phyloP scores from a whole-genome alignment of 2,113 vertebrate species.

The Dunckerocampus dactyliophorus region DNA sequence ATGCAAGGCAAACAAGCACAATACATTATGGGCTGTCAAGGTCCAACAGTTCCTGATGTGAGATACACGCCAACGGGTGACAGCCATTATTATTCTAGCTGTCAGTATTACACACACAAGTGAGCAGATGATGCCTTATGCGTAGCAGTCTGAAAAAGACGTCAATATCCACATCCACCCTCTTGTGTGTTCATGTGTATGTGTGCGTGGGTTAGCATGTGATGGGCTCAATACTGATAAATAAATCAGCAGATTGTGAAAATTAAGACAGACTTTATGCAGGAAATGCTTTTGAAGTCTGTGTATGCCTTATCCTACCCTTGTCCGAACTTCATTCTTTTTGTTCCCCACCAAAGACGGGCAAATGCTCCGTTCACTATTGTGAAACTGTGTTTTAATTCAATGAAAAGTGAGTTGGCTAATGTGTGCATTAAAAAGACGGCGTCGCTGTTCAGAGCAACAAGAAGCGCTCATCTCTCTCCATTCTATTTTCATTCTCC shows the following conservation, averaged over 20 bases:
- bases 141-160: slow-evolving; percentile 79
- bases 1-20: slow-evolving; percentile 75
- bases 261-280: slow-evolving; percentile 29
- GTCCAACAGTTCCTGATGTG: slow-evolving; percentile 68
- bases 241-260: slow-evolving; percentile 43
- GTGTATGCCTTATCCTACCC: slow-evolving; percentile 13
- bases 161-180: slow-evolving; percentile 76
- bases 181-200: slow-evolving; percentile 22
- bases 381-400: background rate
- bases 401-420: slow-evolving; percentile 5
- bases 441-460: background rate
- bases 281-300: slow-evolving; percentile 20
- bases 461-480: slow-evolving; percentile 14
- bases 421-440: slow-evolving; percentile 5
- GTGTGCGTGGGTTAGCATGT: background rate
- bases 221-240: slow-evolving; percentile 15
- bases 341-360: too few species aligned
- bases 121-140: slow-evolving; percentile 75
- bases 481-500: slow-evolving; percentile 20
- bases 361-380: too few species aligned
- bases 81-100: slow-evolving; percentile 84
- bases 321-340: slow-evolving; percentile 20
- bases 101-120: slow-evolving; percentile 79
- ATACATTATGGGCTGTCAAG: slow-evolving; percentile 74
- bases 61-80: slow-evolving; percentile 74